Base-by-base conservation (phyloP, 2,888 invertebrate species). In the Steinernema scapterisci region DNA sequence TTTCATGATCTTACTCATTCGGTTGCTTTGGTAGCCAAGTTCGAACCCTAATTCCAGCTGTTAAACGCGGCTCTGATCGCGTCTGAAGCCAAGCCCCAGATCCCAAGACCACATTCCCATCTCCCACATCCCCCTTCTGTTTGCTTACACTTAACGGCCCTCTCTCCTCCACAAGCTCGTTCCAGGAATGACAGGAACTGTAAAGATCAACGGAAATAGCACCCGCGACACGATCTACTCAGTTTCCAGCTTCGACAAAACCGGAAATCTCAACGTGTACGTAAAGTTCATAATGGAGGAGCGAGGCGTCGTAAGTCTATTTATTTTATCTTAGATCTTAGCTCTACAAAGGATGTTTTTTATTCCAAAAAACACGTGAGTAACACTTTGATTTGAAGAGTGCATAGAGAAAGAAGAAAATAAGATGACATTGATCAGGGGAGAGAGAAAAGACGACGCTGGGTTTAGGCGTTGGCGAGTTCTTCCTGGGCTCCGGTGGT, bases 401-500 rank as follows among this genome's bases (percentile, higher is more conserved):
- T 63, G 63, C 16, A 31, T 63, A 63, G 9, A 27, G 31, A 63
- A 21, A 21, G 46, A 46, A 11, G 51, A 43, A 38, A 38, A 38
- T 38, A 38, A 38, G 38, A 38, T 38, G 38, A 38, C 38, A 38
- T 38, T 38, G 38, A 38, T n/a, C n/a, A n/a, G n/a, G n/a, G n/a
- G n/a, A 9, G 38, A 38, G 38, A 6, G 38, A 9, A 44, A 27
- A n/a, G 70, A 9, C 13, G 44, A 9, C 13, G 19, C 19, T 19
- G 23, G 25, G 31, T 73, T 79, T 80, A 72, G 46, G 75, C 78
- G 43, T 72, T 79, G 76, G 86, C 83, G 78, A 86, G 82, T 80
- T 85, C 85, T 63, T 85, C 85, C 74, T 89, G 88, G 76, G 89
- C 89, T 78, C 90, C 90, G 80, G 90, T 89, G 88, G 90, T 90